Evolutionary conservation across 2,797 vertebrate species (phyloP), one percentile per base, ranked within the genome.

Genomic region (Babyrousa celebensis): DNA sequence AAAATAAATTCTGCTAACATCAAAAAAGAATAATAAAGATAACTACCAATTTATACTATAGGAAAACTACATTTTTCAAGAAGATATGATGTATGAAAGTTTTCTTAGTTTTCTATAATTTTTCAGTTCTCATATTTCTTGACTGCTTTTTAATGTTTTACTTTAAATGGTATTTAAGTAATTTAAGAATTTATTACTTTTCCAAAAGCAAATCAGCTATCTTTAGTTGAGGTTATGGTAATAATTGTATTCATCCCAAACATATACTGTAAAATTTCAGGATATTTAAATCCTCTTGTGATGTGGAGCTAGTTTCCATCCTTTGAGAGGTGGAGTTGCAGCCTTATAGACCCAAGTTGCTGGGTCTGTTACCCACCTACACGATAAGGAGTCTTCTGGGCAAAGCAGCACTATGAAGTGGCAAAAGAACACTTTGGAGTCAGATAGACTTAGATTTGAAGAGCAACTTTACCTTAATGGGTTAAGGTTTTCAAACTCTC

Each of bases 401-500:
- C 89, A 43, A 32, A 92, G 12, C 25, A 78, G 70, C 29, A 89
- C 52, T 62, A 1, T 72, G 63, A 86, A 89, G 20, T 72, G 43
- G 54, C 36, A 80, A 83, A 88, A 89, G 68, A 84, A 48, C 32
- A 83, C 80, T 89, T 91, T 75, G 21, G 25, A 91, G 29, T 91
- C 36, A 91, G n/a, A 56, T 48, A 95, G 40, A 84, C 29, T 58
- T 79, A 91, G 68, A 94, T 89, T 71, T 94, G 88, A 63, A 92
- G 93, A 93, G 48, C 60, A 93, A 5, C 58, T 91, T 92, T 82
- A 85, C 54, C 18, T n/a, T 92, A 86, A 58, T 21, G 91, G n/a
- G 16, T 83, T 78, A 94, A 68, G n/a, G 20, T 85, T 88, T 83
- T 77, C 79, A 89, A 96, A 32, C 17, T 71, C 68, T 83, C 58